Base-by-base conservation (phyloP, 2,113 vertebrate genomes). In the Piliocolobus tephrosceles region DNA sequence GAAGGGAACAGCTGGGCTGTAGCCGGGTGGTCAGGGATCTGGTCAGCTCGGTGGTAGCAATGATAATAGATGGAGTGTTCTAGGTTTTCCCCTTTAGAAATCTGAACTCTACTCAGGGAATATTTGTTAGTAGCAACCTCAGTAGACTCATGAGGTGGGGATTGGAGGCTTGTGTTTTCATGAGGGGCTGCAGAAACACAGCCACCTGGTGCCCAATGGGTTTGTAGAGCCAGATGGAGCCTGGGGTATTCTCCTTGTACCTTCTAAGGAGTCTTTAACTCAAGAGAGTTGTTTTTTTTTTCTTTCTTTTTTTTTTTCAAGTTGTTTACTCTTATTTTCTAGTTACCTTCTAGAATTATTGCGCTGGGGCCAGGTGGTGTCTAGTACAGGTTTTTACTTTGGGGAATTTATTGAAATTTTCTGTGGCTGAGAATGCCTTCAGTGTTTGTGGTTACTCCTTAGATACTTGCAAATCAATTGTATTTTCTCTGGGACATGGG, bases 391-490 rank as follows among this genome's bases (percentile, higher is more conserved):
- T 58, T 68, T 27, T 55, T 75, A 0, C 73, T 43, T 32, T 27
- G 5, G 23, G 9, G 35, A 75, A 40, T 35, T 86, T 14, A 13
- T 13, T 8, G 20, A 45, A 17, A 8, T 30, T 18, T 73, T 76
- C 16, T 76, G 22, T 22, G 35, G 76, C 55, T 18, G 8, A 18
- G 61, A 50, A 8, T 11, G 8, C 22, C 25, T 32, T 40, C 23
- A 0, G 0, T 12, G 80, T 47, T 68, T 35, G 38, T 3, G 0
- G 4, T 35, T 13, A 0, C 5, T 30, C 72, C 82, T 45, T 40
- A 85, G 80, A 40, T 10, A 23, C 68, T 55, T 4, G 1, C n/a
- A 38, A 12, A 0, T 16, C 25, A 2, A 1, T 80, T 27, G 61
- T 32, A 8, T 43, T 10, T 90, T 45, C 76, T 61, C 52, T 3